phyloP scores from a whole-genome alignment of 2,888 invertebrate species.

The Zelleria hepariella region DNA sequence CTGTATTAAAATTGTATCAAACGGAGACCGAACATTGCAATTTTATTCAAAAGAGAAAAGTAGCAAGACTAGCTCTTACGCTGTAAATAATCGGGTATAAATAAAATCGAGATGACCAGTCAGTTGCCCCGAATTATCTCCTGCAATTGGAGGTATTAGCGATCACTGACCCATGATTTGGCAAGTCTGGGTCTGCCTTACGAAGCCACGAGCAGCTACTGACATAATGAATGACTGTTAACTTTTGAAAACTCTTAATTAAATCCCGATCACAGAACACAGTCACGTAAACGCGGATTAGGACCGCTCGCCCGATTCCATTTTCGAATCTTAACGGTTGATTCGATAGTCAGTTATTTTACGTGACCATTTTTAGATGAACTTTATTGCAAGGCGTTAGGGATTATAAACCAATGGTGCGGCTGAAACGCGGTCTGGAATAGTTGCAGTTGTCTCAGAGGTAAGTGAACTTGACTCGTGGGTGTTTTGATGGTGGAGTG shows the following conservation, averaged over 20 bases:
- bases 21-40: too few relatives aligned
- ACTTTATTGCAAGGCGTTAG: not conserved
- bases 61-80: too few relatives aligned
- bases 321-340: not conserved
- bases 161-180: not conserved
- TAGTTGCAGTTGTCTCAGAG: not conserved
- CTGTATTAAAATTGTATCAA: too few relatives aligned
- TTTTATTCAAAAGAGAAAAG: too few relatives aligned
- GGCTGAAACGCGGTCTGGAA: not conserved
- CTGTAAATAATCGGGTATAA: too few relatives aligned
- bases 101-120: not conserved
- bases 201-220: not conserved
- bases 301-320: not conserved
- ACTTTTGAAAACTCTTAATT: not conserved
- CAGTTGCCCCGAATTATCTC: not conserved
- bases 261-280: not conserved
- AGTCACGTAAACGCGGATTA: not conserved
- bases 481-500: not conserved
- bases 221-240: not conserved
- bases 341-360: not conserved
- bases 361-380: not conserved
- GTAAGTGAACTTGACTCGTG: not conserved
- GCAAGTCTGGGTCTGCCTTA: not conserved
- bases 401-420: not conserved
- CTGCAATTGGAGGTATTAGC: not conserved